Evolutionary conservation across 2,113 vertebrate species (phyloP), one percentile per base, ranked within the genome.

Genomic region (Saiga tatarica): DNA sequence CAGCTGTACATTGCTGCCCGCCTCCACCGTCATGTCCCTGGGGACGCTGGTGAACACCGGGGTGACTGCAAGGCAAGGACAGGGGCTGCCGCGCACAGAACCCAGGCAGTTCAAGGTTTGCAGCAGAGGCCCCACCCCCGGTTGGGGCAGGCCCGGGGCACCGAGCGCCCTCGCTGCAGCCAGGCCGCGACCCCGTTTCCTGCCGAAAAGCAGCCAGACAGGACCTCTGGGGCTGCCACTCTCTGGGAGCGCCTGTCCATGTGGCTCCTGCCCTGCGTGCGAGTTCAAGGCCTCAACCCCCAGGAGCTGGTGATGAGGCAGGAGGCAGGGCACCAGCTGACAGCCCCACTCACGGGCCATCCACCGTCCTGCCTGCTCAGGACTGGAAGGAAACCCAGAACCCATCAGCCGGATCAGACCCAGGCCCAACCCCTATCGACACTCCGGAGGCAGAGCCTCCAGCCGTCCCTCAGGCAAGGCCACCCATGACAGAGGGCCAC

Each of bases 21-120:
- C 99, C 98, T 99, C 99, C 96, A 99, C 99, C 1, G 99, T 99
- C 99, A 99, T 98, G 99, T 99, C 99, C 97, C 99, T 99, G 96
- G 99, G 99, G 97, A 99, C 97, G 94, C 99, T 99, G 98, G 99
- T 99, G 98, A 99, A 99, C 98, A 99, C 99, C 47, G 99, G 99
- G 93, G 99, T 99, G 98, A 99, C 99, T 99, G 98, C 28, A 99
- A 99, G 30, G 36, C 86, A 97, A 87, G 76, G 11, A 6, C 10
- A n/a, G 64, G n/a, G 67, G 67, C 81, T 39, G 90, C 4, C 81
- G 21, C 4, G 23, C 0, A 9, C 1, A 14, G 23, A 47, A 4
- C 10, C 13, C 16, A 9, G 17, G 10, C 39, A 6, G 13, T 3
- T 10, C 2, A 2, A 12, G 5, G n/a, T 8, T 12, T 0, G 8